Conservation (phyloP, 2,797 vertebrate genomes). For the Phrynocephalus forsythii region DNA sequence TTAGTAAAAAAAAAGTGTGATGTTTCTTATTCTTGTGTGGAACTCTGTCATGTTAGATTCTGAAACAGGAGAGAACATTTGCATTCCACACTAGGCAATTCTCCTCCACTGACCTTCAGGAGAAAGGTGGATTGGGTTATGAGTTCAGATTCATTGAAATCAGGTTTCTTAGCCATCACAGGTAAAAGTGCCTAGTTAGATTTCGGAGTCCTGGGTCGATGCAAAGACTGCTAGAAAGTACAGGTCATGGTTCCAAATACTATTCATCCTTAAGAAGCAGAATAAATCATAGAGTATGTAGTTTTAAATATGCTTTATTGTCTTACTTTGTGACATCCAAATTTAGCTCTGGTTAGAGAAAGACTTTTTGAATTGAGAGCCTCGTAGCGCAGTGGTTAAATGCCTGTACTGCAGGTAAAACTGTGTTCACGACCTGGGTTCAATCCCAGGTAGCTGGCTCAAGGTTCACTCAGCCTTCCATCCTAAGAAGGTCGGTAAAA, state of each 20-base stretch:
- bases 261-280: background rate
- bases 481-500: too few relatives aligned
- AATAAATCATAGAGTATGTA: too few relatives aligned
- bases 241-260: background rate
- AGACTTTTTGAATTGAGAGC: background rate
- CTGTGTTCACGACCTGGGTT: too few relatives aligned
- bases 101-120: background rate
- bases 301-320: background rate
- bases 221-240: background rate
- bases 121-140: background rate
- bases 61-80: background rate
- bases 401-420: too few relatives aligned
- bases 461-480: too few relatives aligned
- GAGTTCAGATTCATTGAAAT: background rate
- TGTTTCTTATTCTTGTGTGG: background rate
- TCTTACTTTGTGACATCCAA: background rate
- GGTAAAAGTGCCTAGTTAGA: too few relatives aligned
- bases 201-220: background rate
- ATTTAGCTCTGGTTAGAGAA: background rate
- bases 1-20: constrained; percentile 87
- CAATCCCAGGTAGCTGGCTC: too few relatives aligned
- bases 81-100: background rate
- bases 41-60: too few relatives aligned
- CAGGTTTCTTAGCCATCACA: too few relatives aligned
- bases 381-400: too few relatives aligned